Percentiles rank a stretch among this genome's conserved stretches.
phyloP scores from a whole-genome alignment of 2,888 invertebrate genomes.

The Rotaria socialis region DNA sequence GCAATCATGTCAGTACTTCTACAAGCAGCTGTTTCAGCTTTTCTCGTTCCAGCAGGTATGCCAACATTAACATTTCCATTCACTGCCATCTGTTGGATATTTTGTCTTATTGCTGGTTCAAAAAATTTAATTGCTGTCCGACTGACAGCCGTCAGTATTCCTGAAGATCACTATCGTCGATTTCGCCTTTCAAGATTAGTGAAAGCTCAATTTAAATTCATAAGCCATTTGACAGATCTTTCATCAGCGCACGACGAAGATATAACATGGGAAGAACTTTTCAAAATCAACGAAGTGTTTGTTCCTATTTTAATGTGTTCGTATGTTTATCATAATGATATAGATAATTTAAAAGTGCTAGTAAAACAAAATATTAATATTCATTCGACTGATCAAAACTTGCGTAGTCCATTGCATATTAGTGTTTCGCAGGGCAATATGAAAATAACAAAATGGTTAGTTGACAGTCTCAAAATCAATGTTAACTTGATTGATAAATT shows the following conservation, averaged over 20 bases:
- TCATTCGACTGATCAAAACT: not conserved
- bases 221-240: not conserved
- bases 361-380: not conserved
- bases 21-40: not conserved
- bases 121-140: not conserved
- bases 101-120: not conserved
- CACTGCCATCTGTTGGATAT: not conserved
- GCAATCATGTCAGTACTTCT: not conserved
- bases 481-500: not conserved
- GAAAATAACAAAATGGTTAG: not conserved
- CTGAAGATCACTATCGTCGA: constrained; percentile 10
- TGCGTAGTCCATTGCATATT: not conserved
- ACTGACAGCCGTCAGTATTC: not conserved
- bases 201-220: not conserved
- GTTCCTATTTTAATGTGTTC: not conserved
- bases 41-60: not conserved
- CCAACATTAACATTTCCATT: not conserved
- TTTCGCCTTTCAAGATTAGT: not conserved
- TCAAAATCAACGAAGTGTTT: not conserved
- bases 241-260: not conserved
- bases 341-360: not conserved
- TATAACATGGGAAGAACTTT: not conserved
- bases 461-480: not conserved
- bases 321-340: not conserved
- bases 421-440: not conserved